These are phyloP conservation scores for Melanocharis versteri DNA, from an alignment of 2,113 vertebrate genomes.

Conservation along the genomic window DNA sequence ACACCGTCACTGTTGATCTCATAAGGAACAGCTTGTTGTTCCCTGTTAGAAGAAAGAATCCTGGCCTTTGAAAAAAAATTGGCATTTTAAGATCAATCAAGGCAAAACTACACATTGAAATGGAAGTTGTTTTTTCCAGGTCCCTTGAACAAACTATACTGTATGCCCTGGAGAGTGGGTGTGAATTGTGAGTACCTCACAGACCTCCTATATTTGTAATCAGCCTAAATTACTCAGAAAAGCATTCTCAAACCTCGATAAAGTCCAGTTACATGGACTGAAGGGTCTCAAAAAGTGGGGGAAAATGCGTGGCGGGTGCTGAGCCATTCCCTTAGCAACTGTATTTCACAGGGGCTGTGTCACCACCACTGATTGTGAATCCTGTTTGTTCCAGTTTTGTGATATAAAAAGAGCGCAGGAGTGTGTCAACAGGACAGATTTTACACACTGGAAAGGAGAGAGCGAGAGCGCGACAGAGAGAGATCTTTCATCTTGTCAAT, in stretches of 20 bases:
- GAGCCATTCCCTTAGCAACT: not conserved
- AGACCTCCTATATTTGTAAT: not conserved
- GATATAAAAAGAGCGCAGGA: slow-evolving; percentile 7
- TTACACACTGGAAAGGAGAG: slow-evolving; percentile 65
- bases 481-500: slow-evolving; percentile 72
- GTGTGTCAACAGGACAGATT: slow-evolving; percentile 71
- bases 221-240: not conserved
- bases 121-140: not conserved
- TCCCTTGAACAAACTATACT: not conserved
- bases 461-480: not conserved
- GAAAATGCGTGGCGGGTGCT: not conserved
- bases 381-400: not conserved
- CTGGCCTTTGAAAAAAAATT: not conserved
- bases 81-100: not conserved
- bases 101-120: not conserved
- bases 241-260: not conserved
- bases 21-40: not conserved
- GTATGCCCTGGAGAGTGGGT: not conserved
- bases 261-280: not conserved
- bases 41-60: not conserved
- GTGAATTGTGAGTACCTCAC: not conserved
- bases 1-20: not conserved
- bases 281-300: not conserved
- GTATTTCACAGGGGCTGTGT: not conserved
- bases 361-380: not conserved